Base-by-base conservation (phyloP, 2,888 invertebrate genomes). In the Apamea epomidion region DNA sequence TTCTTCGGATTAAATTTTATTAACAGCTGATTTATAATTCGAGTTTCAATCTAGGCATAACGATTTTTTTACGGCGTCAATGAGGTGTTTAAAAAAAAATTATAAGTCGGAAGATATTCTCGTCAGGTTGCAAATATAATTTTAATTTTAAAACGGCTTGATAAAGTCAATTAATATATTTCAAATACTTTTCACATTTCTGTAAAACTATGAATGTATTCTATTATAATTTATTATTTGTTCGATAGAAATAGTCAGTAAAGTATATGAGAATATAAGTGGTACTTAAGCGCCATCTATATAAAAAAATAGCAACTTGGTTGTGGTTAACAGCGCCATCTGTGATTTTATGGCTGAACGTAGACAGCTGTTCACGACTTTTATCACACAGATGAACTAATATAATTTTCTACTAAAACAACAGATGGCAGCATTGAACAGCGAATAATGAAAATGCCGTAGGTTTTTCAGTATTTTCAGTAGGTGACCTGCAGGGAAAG, bases 21-120 rank as follows among this genome's bases (percentile, higher is more conserved):
- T 76, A 77, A 14, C 87, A 88, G 87, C 83, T 87, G 86, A 76
- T 86, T 74, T 76, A 45, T 25, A 74, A 51, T 62, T 68, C 48
- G 32, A 82, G 73, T 78, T 78, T 76, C 12, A 25, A 62, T 37
- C 12, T 62, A 82, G 85, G 85, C 86, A 64, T 82, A 82, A 88
- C 16, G 73, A 75, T 78, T 78, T 65, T 29, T 69, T 75, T 67
- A 72, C 85, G 37, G 4, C 71, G 88, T 32, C 88, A 64, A n/a
- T 25, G 32, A 54, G 37, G 21, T 58, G 37, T 73, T 74, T 58
- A 29, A 72, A 86, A 81, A 76, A 85, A 81, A 69, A 51, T 7
- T 29, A 25, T 8, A n/a, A 58, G 2, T 29, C 2, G 60, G 75
- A 60, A n/a, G 83, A 74, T 18, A 88, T 78, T 86, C 88, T 88